A percentile compares a stretch with the other conserved stretches of the same genome.
These are phyloP conservation scores for Nematolebias whitei DNA, from an alignment of 2,113 vertebrate genomes.

Conservation along the genomic window DNA sequence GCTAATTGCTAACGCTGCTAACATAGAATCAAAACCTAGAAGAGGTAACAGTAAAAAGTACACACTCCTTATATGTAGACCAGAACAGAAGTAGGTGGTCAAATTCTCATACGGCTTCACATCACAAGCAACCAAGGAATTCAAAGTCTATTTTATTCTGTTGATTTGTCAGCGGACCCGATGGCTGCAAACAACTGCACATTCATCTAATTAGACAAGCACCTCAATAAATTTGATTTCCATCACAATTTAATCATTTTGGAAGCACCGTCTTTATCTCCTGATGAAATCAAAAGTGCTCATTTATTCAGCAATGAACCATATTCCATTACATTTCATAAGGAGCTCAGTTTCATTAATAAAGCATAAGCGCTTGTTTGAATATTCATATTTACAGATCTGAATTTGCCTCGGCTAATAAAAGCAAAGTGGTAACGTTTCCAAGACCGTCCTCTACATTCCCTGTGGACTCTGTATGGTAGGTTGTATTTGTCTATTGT, in stretches of 20 bases:
- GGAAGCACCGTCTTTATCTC: conserved; percentile 47
- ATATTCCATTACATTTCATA: conserved; percentile 65
- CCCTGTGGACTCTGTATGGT: conserved; percentile 1
- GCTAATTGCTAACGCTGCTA: no score
- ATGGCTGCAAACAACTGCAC: neutral
- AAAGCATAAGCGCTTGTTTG: conserved; percentile 58
- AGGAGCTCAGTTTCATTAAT: conserved; percentile 69
- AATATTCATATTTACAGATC: conserved; percentile 66
- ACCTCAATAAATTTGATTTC: conserved; percentile 20
- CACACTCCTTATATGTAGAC: no score
- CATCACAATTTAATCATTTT: conserved; percentile 26
- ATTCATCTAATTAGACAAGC: conserved; percentile 8
- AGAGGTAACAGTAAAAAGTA: neutral
- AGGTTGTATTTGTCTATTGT: conserved; percentile 20
- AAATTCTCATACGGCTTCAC: neutral
- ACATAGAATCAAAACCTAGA: neutral
- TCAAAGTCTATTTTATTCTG: neutral
- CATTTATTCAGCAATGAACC: conserved; percentile 60
- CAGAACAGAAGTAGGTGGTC: no score
- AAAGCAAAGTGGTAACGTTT: conserved; percentile 50
- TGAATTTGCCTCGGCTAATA: conserved; percentile 45
- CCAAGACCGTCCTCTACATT: conserved; percentile 26
- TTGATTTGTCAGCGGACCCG: neutral
- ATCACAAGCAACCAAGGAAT: neutral
- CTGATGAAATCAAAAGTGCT: conserved; percentile 44